Conservation (phyloP, 2,113 vertebrate genomes). For the Hystrix brachyura region DNA sequence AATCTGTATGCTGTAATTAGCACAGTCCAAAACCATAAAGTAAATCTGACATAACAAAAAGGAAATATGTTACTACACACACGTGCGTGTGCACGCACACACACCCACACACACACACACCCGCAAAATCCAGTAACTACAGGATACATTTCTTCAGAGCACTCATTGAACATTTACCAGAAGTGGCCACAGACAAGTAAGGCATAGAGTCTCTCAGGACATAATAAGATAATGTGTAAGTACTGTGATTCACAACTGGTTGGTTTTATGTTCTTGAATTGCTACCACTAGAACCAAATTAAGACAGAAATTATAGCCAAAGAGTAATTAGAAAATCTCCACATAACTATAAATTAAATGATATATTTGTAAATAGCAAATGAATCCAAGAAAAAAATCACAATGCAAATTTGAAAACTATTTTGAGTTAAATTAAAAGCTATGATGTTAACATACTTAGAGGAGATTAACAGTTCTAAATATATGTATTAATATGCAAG, state of each 20-base stretch:
- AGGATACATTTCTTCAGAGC: slow-evolving; percentile 12
- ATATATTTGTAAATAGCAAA: not conserved
- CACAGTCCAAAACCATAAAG: not conserved
- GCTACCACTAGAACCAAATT: not conserved
- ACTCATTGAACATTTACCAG: not conserved
- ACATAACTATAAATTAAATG: not conserved
- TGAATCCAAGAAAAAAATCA: not conserved
- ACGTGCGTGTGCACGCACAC: too few species aligned
- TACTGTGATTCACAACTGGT: not conserved
- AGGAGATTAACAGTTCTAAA: not conserved
- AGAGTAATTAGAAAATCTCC: not conserved
- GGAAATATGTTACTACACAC: not conserved
- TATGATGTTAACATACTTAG: not conserved
- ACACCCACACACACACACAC: not conserved
- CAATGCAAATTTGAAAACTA: not conserved
- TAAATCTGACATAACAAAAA: not conserved
- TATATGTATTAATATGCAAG: not conserved
- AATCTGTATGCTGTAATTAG: not conserved
- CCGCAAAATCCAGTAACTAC: not conserved
- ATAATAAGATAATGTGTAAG: not conserved
- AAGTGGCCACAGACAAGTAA: not conserved
- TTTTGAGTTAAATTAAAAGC: not conserved
- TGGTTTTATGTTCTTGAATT: not conserved
- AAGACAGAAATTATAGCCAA: not conserved
- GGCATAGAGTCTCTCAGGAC: not conserved